These are phyloP conservation scores for Pterocles orientalis DNA, from an alignment of 2,113 vertebrate genomes.

Conservation along the genomic window DNA sequence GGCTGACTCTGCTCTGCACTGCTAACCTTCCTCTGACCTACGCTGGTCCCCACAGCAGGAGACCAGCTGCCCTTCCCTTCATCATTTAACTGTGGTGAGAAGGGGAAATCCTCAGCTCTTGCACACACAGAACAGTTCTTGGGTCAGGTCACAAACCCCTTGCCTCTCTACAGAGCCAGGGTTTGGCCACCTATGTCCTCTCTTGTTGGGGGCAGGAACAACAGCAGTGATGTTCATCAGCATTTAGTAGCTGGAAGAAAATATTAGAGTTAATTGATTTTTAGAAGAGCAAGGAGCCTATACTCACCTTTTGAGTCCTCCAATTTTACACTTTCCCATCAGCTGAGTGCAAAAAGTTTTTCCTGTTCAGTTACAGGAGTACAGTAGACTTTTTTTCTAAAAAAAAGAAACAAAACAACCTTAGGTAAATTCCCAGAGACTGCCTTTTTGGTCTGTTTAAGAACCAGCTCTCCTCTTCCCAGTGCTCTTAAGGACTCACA, in stretches of 20 bases:
- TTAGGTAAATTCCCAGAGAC: neutral
- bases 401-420: neutral
- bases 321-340: neutral
- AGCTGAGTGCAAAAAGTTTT: neutral
- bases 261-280: neutral
- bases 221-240: neutral
- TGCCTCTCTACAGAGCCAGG: neutral
- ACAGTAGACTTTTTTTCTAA: neutral
- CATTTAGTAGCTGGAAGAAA: neutral
- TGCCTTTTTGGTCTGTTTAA: neutral
- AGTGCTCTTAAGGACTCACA: neutral
- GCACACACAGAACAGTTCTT: neutral
- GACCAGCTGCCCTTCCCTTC: neutral
- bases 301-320: neutral
- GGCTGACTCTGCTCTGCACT: neutral
- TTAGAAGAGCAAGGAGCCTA: neutral
- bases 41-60: neutral
- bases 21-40: neutral
- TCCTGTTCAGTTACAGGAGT: neutral
- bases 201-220: neutral
- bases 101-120: neutral
- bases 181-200: neutral
- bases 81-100: neutral
- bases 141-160: neutral
- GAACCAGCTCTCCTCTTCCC: neutral